Base-by-base conservation (phyloP, 2,797 vertebrate species). In the Philypnodon macrostomus region DNA sequence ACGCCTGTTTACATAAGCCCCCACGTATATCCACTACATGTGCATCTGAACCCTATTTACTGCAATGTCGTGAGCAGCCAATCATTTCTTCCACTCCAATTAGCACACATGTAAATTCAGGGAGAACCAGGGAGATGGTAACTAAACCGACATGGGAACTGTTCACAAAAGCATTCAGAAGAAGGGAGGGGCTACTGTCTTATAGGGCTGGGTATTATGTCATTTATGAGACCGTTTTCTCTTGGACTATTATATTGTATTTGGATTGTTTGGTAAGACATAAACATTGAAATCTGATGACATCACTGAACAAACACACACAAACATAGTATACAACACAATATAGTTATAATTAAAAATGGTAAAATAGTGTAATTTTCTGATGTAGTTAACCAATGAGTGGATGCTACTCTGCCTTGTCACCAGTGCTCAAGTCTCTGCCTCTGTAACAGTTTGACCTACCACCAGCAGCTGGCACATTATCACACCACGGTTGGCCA, bases 31-130 rank as follows among this genome's bases (percentile, higher is more conserved):
- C 15, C 41, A 38, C 19, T 59, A 27, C 29, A 33, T 47, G 39
- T 45, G 44, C 89, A 90, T 91, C 90, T 96, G n/a, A n/a, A n/a
- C n/a, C n/a, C n/a, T n/a, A n/a, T n/a, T 96, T 93, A 95, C 88
- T 90, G 90, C 91, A 53, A 93, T 95, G 93, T 92, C 89, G 90
- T 82, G 83, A 92, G 89, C 94, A 95, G 95, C 94, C 96, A 96
- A 94, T 97, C 94, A 96, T 95, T 95, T 96, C 93, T 97, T 97
- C 96, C 95, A 97, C 92, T 94, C 95, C 94, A 96, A 98, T 98
- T 98, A 96, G 90, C 95, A 97, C 94, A 89, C 92, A 93, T 94
- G 93, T 92, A 96, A 93, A 93, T 94, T 91, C 90, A 73, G 63
- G 27, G 53, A 47, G 52, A 76, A 65, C 70, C 15, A 58, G 65